phyloP scores from a whole-genome alignment of 1,140 invertebrate genomes.

The Aphaenogaster ashmeadi region DNA sequence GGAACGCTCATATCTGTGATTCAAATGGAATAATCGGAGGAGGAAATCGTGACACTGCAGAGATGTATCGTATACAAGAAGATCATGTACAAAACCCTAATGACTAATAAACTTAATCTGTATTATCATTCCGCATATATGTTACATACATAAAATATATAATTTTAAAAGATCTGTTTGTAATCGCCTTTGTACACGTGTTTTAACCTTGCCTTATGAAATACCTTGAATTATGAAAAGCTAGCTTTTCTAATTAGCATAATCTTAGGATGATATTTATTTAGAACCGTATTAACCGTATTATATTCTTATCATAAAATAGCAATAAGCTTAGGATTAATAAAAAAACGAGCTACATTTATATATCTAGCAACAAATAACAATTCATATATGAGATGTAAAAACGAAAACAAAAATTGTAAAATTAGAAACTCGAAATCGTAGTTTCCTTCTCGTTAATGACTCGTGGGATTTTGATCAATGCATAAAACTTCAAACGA shows the following conservation, averaged over 20 bases:
- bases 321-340: background rate
- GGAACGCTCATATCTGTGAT: conserved; percentile 60
- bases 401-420: background rate
- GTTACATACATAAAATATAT: background rate
- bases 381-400: background rate
- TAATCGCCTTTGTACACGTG: background rate
- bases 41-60: conserved; percentile 13
- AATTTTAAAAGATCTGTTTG: background rate
- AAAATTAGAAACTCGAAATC: conserved; percentile 20
- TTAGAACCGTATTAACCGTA: background rate
- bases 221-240: background rate
- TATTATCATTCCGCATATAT: background rate
- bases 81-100: conserved; percentile 26
- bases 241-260: background rate
- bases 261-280: background rate
- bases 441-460: background rate
- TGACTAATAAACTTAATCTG: conserved; percentile 14
- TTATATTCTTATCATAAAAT: background rate
- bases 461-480: background rate
- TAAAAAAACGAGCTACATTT: background rate
- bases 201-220: background rate
- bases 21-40: conserved; percentile 64
- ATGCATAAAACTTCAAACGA: conserved; percentile 9
- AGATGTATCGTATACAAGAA: conserved; percentile 15
- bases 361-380: background rate